Percentiles rank a stretch among this genome's conserved stretches.
Evolutionary conservation across 2,113 vertebrate species (phyloP).

Genomic region (Spea bombifrons): DNA sequence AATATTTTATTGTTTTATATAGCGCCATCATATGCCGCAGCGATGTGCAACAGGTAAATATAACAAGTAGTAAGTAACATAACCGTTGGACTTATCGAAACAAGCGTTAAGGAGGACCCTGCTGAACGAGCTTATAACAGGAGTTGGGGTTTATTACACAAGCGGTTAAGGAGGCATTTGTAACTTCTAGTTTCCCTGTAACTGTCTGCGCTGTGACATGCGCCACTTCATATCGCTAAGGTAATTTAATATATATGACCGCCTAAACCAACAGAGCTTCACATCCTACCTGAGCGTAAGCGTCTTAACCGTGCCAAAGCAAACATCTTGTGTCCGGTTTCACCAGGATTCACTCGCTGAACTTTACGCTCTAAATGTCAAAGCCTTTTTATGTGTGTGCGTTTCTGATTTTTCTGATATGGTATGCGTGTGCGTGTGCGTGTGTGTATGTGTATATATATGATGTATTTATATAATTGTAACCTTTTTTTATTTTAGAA

Average conservation of each 20-base stretch:
- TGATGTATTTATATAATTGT: too few species aligned
- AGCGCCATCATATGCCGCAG: too few species aligned
- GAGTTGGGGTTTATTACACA: too few species aligned
- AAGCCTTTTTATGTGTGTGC: neutral
- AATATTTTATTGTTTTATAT: too few species aligned
- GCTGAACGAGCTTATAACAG: too few species aligned
- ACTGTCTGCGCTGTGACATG: neutral
- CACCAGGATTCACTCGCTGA: conserved; percentile 33
- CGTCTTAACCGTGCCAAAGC: conserved; percentile 8
- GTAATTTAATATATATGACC: neutral
- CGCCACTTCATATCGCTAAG: neutral
- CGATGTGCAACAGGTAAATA: too few species aligned
- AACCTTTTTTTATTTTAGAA: too few species aligned
- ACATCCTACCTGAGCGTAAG: neutral
- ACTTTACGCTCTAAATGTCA: conserved; percentile 31
- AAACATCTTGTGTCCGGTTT: conserved; percentile 41
- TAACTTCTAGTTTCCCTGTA: too few species aligned
- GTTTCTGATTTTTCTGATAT: neutral
- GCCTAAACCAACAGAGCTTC: conserved; percentile 1
- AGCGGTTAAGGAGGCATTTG: too few species aligned
- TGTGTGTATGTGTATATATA: neutral
- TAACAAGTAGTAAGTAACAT: too few species aligned
- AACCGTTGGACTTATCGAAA: too few species aligned
- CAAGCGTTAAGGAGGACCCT: too few species aligned
- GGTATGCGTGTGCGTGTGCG: neutral